These are phyloP conservation scores for Psophia crepitans DNA, from an alignment of 2,113 vertebrate genomes.

Conservation along the genomic window DNA sequence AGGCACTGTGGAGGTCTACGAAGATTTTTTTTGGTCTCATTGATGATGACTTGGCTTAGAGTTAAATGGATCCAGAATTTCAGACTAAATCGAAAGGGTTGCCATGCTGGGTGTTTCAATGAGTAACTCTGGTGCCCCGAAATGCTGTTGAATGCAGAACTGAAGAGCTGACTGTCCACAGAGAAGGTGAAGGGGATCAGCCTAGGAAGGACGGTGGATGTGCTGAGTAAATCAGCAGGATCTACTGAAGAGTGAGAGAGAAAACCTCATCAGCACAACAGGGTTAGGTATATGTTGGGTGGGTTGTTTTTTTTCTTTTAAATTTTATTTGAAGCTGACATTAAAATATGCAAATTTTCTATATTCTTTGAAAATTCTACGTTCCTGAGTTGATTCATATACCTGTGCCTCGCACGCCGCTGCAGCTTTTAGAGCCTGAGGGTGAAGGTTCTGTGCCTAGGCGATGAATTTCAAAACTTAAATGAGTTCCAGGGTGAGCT, in stretches of 20 bases:
- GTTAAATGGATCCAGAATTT: neutral
- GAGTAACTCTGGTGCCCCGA: neutral
- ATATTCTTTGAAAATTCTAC: neutral
- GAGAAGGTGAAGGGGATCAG: neutral
- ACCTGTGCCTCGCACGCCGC: neutral
- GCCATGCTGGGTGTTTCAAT: neutral
- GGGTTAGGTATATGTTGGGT: no score
- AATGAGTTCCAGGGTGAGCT: neutral
- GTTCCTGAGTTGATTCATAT: neutral
- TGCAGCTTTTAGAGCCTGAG: neutral
- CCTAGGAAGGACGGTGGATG: neutral
- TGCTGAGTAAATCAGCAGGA: neutral
- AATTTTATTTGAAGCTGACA: neutral
- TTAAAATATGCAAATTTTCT: neutral
- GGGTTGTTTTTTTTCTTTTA: neutral
- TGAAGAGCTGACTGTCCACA: no score
- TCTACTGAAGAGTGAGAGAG: neutral
- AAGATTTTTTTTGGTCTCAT: neutral
- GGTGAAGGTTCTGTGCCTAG: rapidly evolving
- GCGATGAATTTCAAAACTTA: neutral
- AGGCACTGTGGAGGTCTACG: neutral
- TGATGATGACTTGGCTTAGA: neutral
- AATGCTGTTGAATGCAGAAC: neutral
- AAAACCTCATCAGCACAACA: no score
- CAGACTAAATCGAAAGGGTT: neutral